Evolutionary conservation across 2,888 invertebrate genomes (phyloP).

Genomic region (Pseudanteris insignis): DNA sequence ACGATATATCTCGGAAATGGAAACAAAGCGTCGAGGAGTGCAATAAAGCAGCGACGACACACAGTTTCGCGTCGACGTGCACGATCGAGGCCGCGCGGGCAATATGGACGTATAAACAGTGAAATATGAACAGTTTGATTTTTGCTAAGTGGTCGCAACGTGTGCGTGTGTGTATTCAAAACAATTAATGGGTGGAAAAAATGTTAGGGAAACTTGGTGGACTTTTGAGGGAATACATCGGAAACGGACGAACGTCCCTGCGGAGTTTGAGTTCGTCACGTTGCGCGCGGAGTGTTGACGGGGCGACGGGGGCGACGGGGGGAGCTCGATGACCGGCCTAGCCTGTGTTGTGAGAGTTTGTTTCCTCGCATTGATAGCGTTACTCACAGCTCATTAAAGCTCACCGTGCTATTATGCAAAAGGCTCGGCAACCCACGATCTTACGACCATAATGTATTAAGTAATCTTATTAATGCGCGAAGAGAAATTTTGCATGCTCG

Average conservation of each 20-base stretch:
- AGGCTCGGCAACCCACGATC: conserved; percentile 27
- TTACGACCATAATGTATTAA: conserved; percentile 31
- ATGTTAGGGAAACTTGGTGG: conserved; percentile 41
- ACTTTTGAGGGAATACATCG: conserved; percentile 40
- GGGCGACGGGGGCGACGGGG: conserved; percentile 3
- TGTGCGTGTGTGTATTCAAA: conserved; percentile 39
- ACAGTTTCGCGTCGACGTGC: no score
- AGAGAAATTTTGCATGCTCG: conserved; percentile 31
- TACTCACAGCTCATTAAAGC: conserved; percentile 44
- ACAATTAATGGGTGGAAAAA: conserved; percentile 43
- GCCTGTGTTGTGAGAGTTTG: conserved; percentile 34
- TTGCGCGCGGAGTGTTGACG: conserved; percentile 7
- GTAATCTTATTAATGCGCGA: conserved; percentile 34
- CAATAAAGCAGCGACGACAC: no score
- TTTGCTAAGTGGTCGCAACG: conserved; percentile 20
- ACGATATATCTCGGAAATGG: conserved; percentile 9
- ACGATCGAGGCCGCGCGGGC: no score
- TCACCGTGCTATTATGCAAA: conserved; percentile 39
- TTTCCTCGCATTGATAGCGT: conserved; percentile 42
- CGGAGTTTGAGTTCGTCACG: conserved; percentile 37
- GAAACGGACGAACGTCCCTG: conserved; percentile 39
- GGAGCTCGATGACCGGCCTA: conserved; percentile 11
- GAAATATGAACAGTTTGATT: conserved; percentile 18
- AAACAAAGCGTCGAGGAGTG: conserved; percentile 5
- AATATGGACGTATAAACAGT: no score